A percentile compares a stretch with the other conserved stretches of the same genome.
Evolutionary conservation across 92 coral and sea anemone species (phyloP).

Genomic region (Bergia puertoricense): DNA sequence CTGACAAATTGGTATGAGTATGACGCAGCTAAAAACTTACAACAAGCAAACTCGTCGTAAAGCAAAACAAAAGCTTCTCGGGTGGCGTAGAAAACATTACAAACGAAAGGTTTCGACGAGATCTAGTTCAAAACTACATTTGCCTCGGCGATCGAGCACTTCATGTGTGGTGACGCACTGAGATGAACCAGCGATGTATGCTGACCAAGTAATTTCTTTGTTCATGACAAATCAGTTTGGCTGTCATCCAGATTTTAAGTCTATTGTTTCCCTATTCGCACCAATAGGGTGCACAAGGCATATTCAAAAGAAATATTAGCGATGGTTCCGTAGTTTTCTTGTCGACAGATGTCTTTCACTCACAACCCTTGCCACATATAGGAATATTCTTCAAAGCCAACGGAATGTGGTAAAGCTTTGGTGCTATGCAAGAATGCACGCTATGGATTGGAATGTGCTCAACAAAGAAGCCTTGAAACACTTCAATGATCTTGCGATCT

Average conservation of each 20-base stretch:
- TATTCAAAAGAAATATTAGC: not conserved
- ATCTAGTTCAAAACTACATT: conserved; percentile 1
- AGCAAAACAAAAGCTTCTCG: conserved; percentile 16
- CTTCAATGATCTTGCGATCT: conserved; percentile 23
- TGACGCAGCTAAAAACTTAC: conserved; percentile 46
- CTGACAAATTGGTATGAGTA: conserved; percentile 2
- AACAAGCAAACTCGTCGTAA: conserved; percentile 11
- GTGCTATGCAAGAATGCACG: not conserved
- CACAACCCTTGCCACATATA: not conserved
- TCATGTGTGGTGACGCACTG: not conserved
- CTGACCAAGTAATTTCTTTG: conserved; percentile 20
- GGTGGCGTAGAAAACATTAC: conserved; percentile 7
- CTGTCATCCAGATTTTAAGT: conserved; percentile 1
- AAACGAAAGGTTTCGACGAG: not conserved
- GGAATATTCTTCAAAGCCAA: not conserved
- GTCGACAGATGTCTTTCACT: not conserved
- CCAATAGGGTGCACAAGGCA: conserved; percentile 4
- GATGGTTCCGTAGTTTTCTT: conserved; percentile 5
- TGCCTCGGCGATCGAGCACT: not conserved
- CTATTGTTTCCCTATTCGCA: conserved; percentile 25
- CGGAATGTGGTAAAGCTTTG: not conserved
- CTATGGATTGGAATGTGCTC: not conserved
- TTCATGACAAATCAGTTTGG: conserved; percentile 10
- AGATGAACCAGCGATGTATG: not conserved
- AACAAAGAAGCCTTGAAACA: conserved; percentile 10